phyloP scores from a whole-genome alignment of 2,797 vertebrate species.

The Anomalospiza imberbis region DNA sequence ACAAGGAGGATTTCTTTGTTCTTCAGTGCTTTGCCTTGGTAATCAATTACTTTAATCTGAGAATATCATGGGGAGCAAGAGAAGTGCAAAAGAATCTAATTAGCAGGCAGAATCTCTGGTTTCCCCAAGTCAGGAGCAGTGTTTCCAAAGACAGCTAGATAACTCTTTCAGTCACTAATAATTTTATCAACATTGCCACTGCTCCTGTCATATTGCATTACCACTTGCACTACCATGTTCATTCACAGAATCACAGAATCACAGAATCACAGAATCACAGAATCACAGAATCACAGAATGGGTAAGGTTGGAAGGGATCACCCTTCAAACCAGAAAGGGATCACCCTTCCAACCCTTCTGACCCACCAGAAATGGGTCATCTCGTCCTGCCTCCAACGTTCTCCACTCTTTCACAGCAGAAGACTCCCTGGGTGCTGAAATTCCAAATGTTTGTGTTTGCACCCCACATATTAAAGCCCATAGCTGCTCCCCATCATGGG shows the following conservation, averaged over 20 bases:
- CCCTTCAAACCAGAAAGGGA: too few relatives aligned
- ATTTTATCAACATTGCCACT: not conserved
- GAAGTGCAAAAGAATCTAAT: not conserved
- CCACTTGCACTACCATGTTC: not conserved
- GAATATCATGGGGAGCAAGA: not conserved
- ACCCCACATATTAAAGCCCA: not conserved
- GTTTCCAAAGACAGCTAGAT: not conserved
- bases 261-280: not conserved
- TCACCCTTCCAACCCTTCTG: too few relatives aligned
- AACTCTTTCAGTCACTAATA: not conserved
- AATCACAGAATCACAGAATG: not conserved
- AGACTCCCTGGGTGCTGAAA: not conserved
- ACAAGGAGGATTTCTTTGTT: slow-evolving; percentile 63
- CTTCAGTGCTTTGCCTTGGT: slow-evolving; percentile 52
- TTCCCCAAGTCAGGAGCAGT: not conserved
- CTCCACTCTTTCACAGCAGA: not conserved
- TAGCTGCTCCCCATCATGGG: not conserved
- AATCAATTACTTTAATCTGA: slow-evolving; percentile 74
- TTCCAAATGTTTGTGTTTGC: not conserved
- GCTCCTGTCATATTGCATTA: not conserved
- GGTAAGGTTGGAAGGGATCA: not conserved
- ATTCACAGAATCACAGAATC: not conserved
- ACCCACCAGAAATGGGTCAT: not conserved
- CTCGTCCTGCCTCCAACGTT: not conserved
- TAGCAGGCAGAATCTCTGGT: not conserved